Evolutionary conservation across 2,888 invertebrate species (phyloP), one percentile per base, ranked within the genome.

Genomic region (Drosophila nigritarsus): DNA sequence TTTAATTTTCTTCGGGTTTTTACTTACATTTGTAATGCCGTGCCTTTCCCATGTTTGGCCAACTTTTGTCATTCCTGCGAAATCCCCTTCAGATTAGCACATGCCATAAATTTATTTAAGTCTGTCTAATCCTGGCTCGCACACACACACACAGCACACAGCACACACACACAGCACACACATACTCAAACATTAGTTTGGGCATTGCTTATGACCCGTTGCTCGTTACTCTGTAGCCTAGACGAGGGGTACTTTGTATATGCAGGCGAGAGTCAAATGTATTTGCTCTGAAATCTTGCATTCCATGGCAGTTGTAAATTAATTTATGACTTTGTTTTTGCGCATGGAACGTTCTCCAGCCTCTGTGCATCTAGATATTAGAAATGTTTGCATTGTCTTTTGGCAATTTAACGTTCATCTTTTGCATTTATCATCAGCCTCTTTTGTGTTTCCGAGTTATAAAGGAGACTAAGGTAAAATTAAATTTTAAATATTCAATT

Each of bases 91-190:
- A 66, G 89, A 89, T 85, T 87, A 85, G 56, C 74, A 77, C 79
- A 79, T 71, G 56, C 87, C 89, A 87, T 89, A 87, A 84, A 89
- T 85, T 87, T 82, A 85, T 87, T 89, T 79, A 75, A 75, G 79
- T 70, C 84, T 48, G 40, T 32, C 81, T 89, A 89, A 89, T 84
- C 89, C 87, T 11, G 48, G 30, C 62, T 50, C 53, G 45, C 58
- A 66, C 65, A 64, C 49, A 20, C 42, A 69, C 66, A 54, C 50
- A 20, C 42, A 49, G n/a, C 69, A 77, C 49, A 73, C 5, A 15
- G 5, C 40, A 63, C 53, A 51, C 18, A 48, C 64, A 59, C 50
- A 29, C 24, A 24, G 24, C 45, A 50, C 63, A 75, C 49, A 67
- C 67, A 71, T 59, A 67, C 67, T 60, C 63, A 62, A 63, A 73